Evolutionary conservation across 2,888 invertebrate genomes (phyloP), one percentile per base, ranked within the genome.

Genomic region (Bhutanitis thaidina): DNA sequence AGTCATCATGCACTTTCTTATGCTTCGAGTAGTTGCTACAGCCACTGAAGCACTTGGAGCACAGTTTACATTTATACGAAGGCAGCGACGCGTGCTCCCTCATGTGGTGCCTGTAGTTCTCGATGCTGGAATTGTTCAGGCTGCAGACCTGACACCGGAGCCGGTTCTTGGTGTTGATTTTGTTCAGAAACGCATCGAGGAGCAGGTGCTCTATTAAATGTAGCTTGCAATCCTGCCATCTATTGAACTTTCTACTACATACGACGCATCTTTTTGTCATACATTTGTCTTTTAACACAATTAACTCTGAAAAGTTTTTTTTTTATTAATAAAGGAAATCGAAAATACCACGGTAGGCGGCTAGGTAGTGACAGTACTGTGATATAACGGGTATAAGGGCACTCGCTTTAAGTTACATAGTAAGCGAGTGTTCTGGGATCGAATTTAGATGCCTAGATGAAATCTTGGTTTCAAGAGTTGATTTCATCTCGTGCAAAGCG

Each of bases 11-110:
- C 0, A 79, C 67, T 35, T 86, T 86, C 58, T 77, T 84, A 55
- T 88, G 88, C n/a, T 87, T 87, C 0, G 77, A 67, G 53, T 80
- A 85, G 48, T 87, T 86, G 46, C 80, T 82, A 0, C 80, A 80
- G 52, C 87, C 86, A 36, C 82, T 79, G 59, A 87, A 88, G 0
- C 63, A 60, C 4, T 77, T 78, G 20, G 76, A 50, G 57, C 88
- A 88, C 0, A 78, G 1, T 1, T 71, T 65, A 41, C 87, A 88
- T 3, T 69, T 59, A 52, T 80, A 84, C 0, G 80, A 56, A 0
- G 79, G 78, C n/a, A 87, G 47, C 0, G 54, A 55, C 0, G 65
- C 84, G 58, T 87, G 87, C 0, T 71, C 67, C 0, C 87, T 48
- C 78, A 87, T 74, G 38, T 88, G 87, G 0, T 65, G 58, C 1